Evolutionary conservation across 2,113 vertebrate genomes (phyloP), one percentile per base, ranked within the genome.

Genomic region (Aphyosemion australe): DNA sequence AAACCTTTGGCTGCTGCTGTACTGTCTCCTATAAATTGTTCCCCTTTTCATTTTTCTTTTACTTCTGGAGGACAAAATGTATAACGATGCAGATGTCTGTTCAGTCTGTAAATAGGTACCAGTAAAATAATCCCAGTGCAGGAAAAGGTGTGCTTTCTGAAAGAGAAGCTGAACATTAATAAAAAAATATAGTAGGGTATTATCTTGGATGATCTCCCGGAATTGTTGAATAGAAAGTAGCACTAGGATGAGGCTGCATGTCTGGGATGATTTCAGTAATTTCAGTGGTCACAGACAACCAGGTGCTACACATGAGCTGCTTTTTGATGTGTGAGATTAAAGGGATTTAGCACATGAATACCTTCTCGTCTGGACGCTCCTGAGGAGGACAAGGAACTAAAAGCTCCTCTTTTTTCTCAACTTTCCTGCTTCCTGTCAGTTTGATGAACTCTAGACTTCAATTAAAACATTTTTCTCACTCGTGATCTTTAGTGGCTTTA

Each of bases 381-480:
- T 81, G 79, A 83, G 72, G 67, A 77, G n/a, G n/a, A n/a, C n/a
- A n/a, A n/a, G n/a, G n/a, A n/a, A n/a, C n/a, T n/a, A n/a, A 80
- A 84, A 81, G 73, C 66, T 73, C 61, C 49, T 75, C 62, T 81
- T 37, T 81, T 37, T 82, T 61, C n/a, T 68, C 64, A 57, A 16
- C 12, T 4, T 31, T 43, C 20, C 57, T 31, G 31, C 39, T 39
- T 55, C 16, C 69, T 72, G 61, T 53, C 42, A 69, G 89, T 91
- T 90, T 90, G 91, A 93, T 93, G 83, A 93, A 92, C 84, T 92
- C 89, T 79, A 66, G 60, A 85, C 91, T 52, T 72, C 69, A 93
- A 94, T 94, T 95, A 96, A 84, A 84, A 73, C 11, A 2, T 5
- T 73, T 32, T 67, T 70, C 43, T 59, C 37, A 21, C 87, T 87